Conservation (phyloP, 2,888 invertebrate genomes). For the Drosophila meridiana region DNA sequence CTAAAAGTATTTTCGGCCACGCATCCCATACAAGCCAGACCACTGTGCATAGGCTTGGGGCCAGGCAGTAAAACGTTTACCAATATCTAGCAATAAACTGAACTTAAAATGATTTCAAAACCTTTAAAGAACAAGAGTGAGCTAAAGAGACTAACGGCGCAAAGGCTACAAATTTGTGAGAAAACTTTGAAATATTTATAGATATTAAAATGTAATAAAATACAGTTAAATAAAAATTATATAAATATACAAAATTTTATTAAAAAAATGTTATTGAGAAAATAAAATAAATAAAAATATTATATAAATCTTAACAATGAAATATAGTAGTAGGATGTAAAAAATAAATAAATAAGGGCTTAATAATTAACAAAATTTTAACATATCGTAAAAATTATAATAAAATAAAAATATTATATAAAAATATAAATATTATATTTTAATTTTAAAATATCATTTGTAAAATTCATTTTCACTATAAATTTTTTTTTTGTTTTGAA, state of each 20-base stretch:
- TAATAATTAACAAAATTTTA: too few species aligned
- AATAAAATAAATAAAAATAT: background rate
- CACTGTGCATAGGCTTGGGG: background rate
- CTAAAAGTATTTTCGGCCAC: too few species aligned
- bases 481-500: too few species aligned
- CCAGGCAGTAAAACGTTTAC: background rate
- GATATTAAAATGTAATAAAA: background rate
- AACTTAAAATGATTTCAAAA: background rate
- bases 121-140: background rate
- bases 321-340: too few species aligned
- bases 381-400: too few species aligned
- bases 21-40: too few species aligned
- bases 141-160: background rate
- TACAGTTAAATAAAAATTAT: background rate
- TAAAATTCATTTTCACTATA: too few species aligned
- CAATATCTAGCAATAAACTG: background rate
- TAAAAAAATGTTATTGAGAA: too few species aligned
- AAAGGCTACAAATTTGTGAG: background rate
- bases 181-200: background rate
- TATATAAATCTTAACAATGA: background rate
- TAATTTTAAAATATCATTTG: too few species aligned
- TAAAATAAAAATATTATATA: too few species aligned
- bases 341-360: too few species aligned
- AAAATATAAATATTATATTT: too few species aligned
- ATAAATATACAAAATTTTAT: background rate